These are phyloP conservation scores for Drosophila pseudotakahashii DNA, from an alignment of 2,888 invertebrate species.

Conservation along the genomic window DNA sequence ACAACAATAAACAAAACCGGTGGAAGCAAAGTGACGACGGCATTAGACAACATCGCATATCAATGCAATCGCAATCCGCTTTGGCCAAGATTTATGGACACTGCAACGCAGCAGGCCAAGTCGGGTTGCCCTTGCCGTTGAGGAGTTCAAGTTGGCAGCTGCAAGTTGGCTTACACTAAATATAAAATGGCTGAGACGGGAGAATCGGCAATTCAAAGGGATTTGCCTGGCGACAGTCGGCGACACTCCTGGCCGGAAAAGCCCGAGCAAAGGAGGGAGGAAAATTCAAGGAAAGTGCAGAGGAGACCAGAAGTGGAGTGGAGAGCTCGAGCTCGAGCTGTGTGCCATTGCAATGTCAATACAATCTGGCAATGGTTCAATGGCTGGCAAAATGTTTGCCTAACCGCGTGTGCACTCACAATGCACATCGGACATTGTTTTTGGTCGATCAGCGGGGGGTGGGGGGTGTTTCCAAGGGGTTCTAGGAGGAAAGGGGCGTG, in stretches of 20 bases:
- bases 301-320: not conserved
- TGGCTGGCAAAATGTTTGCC: constrained; percentile 77
- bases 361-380: constrained; percentile 76
- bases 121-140: not conserved
- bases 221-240: constrained; percentile 65
- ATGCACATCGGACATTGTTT: constrained; percentile 57
- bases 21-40: constrained; percentile 41
- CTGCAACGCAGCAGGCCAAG: constrained; percentile 44
- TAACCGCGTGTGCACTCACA: constrained; percentile 68
- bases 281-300: not conserved
- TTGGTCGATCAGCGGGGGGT: constrained; percentile 20
- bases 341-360: constrained; percentile 62
- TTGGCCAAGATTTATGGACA: constrained; percentile 70
- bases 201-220: constrained; percentile 70
- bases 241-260: constrained; percentile 30
- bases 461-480: not conserved
- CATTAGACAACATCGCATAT: constrained; percentile 70
- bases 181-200: constrained; percentile 49
- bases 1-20: constrained; percentile 64
- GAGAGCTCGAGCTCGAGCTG: constrained; percentile 40
- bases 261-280: constrained; percentile 2
- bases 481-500: constrained; percentile 2
- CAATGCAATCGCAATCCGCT: constrained; percentile 76
- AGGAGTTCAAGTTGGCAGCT: constrained; percentile 20
- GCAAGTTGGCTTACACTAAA: constrained; percentile 40